phyloP scores from a whole-genome alignment of 2,888 invertebrate species.

The Cephus spinipes region DNA sequence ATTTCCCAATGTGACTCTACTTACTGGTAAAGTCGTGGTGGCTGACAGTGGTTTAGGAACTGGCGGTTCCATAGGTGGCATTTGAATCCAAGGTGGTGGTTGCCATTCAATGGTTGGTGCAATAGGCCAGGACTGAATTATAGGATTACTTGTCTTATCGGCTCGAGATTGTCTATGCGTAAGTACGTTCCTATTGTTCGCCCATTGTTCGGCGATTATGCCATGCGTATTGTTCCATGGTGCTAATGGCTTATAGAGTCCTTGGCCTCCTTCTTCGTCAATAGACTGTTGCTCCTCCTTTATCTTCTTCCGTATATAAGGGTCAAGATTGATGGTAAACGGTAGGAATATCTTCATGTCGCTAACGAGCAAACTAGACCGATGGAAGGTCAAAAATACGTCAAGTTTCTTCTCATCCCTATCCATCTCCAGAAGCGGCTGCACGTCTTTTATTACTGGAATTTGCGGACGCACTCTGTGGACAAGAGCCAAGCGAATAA shows the following conservation, averaged over 20 bases:
- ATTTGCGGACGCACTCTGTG: slow-evolving; percentile 84
- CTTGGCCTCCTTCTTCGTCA: slow-evolving; percentile 68
- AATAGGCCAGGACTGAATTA: slow-evolving; percentile 43
- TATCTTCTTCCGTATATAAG: slow-evolving; percentile 96
- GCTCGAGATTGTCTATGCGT: slow-evolving; percentile 40
- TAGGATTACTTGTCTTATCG: slow-evolving; percentile 37
- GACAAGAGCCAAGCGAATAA: slow-evolving; percentile 26
- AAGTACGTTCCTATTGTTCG: slow-evolving; percentile 31
- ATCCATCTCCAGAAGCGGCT: slow-evolving; percentile 91
- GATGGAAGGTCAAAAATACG: slow-evolving; percentile 90
- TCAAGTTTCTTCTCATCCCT: slow-evolving; percentile 95
- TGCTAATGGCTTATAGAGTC: slow-evolving; percentile 44
- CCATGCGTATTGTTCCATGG: slow-evolving; percentile 49
- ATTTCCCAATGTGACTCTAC: slow-evolving; percentile 6
- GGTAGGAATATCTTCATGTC: slow-evolving; percentile 96
- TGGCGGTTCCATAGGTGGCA: slow-evolving; percentile 59
- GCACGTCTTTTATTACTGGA: slow-evolving; percentile 86
- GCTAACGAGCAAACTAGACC: slow-evolving; percentile 84
- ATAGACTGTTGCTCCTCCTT: slow-evolving; percentile 84
- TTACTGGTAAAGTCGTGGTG: slow-evolving; percentile 66
- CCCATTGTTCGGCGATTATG: slow-evolving; percentile 39
- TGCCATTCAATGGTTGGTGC: slow-evolving; percentile 55
- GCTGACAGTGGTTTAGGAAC: slow-evolving; percentile 62
- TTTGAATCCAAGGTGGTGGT: slow-evolving; percentile 52
- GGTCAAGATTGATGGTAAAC: slow-evolving; percentile 98